Conservation (phyloP, 2,888 invertebrate genomes). For the Pelosia muscerda region DNA sequence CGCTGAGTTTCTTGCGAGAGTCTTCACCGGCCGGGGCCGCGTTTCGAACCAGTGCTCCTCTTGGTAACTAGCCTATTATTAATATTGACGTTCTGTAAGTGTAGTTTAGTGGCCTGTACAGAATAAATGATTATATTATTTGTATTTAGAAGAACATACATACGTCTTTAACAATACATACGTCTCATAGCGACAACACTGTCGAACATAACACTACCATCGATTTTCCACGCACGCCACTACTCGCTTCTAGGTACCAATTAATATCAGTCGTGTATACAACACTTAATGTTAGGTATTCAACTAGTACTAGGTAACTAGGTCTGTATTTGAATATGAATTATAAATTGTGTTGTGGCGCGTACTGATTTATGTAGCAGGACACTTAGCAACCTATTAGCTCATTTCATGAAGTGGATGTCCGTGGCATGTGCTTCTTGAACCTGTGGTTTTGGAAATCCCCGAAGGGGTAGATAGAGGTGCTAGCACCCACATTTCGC, state of each 20-base stretch:
- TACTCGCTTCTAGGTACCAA: not conserved
- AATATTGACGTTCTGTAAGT: too few species aligned
- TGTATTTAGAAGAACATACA: not conserved
- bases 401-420: constrained; percentile 32
- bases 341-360: constrained; percentile 19
- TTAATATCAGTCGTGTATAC: constrained; percentile 6
- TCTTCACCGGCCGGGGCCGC: too few species aligned
- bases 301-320: not conserved
- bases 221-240: constrained; percentile 9
- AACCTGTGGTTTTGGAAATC: too few species aligned
- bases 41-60: too few species aligned
- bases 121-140: too few species aligned
- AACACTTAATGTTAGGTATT: constrained; percentile 15
- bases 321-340: constrained; percentile 25
- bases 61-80: too few species aligned
- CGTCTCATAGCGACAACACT: not conserved
- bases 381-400: constrained; percentile 25
- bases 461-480: too few species aligned
- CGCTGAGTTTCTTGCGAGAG: too few species aligned
- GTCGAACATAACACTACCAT: not conserved
- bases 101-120: too few species aligned
- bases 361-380: constrained; percentile 30
- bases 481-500: too few species aligned
- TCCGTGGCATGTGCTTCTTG: too few species aligned
- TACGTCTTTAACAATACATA: too few species aligned